phyloP scores from a whole-genome alignment of 1,140 invertebrate species.

The Hydropsyche tenuis region DNA sequence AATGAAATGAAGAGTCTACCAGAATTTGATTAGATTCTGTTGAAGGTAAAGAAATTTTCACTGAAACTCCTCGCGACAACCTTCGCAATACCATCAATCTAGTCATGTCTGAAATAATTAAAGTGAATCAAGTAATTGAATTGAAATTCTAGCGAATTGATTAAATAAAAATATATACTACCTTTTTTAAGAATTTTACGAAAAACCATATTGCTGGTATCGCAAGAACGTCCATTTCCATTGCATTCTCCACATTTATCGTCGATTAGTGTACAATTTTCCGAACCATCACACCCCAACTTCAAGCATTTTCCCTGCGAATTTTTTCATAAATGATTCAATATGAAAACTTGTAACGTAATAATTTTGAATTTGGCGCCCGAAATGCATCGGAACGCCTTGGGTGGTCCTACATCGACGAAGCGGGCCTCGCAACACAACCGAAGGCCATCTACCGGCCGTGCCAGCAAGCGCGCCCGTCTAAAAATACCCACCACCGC shows the following conservation, averaged over 20 bases:
- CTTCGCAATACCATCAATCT: constrained; percentile 61
- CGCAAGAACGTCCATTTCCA: constrained; percentile 71
- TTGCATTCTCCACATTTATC: constrained; percentile 77
- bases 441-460: too few relatives aligned
- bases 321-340: too few relatives aligned
- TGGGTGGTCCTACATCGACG: too few relatives aligned
- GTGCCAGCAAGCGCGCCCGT: too few relatives aligned
- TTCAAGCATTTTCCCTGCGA: constrained; percentile 62
- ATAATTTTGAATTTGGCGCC: too few relatives aligned
- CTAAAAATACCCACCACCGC: too few relatives aligned
- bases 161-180: constrained; percentile 48
- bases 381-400: too few relatives aligned
- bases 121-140: neutral
- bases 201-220: constrained; percentile 57
- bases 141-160: too few relatives aligned
- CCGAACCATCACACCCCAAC: constrained; percentile 73
- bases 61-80: constrained; percentile 51
- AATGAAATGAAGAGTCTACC: constrained; percentile 51
- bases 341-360: too few relatives aligned
- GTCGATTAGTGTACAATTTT: constrained; percentile 64
- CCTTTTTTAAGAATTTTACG: constrained; percentile 63
- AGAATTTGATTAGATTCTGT: constrained; percentile 40
- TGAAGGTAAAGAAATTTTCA: constrained; percentile 28
- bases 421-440: too few relatives aligned
- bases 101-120: constrained; percentile 60